Evolutionary conservation across 2,888 invertebrate species (phyloP), one percentile per base, ranked within the genome.

Genomic region (Dinocampus coccinellae): DNA sequence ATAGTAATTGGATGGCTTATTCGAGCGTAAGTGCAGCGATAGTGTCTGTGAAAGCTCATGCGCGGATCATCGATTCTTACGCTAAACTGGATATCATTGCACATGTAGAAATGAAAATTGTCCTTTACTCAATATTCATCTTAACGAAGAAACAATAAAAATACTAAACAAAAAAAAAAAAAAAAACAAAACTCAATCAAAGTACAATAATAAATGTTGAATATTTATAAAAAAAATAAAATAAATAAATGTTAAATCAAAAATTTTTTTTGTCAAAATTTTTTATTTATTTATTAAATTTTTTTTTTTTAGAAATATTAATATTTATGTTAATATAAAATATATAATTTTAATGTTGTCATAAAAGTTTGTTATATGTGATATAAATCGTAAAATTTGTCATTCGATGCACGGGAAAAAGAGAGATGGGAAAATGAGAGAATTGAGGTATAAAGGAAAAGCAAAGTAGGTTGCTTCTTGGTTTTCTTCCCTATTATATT

Each of bases 1-100:
- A 80, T 80, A 80, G 80, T 83, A 82, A 84, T 84, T 84, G 79
- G 82, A 81, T 78, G 77, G 81, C 77, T 80, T 81, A 83, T 79
- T 83, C 84, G 79, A 84, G 84, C 85, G 85, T 85, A 80, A 87
- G 84, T 84, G 81, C 84, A 83, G 85, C 84, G 85, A 86, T 86
- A 85, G 85, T 84, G 81, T 72, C 70, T 69, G 78, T 80, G 79
- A 80, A 76, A 79, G 76, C 75, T 67, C 69, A 64, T 64, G 70
- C 64, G 61, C 78, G 76, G 75, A 76, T 80, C 83, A 81, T 83
- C 84, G 82, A 82, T 84, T 84, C 81, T 79, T 82, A 80, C 82
- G 78, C 81, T 77, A 77, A 80, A 79, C 80, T 29, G 29, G 3
- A 29, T 29, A 47, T 52, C 55, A 68, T 69, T 72, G 57, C 60